Evolutionary conservation across 2,113 vertebrate genomes (phyloP).

Genomic region (Xerus inauris): DNA sequence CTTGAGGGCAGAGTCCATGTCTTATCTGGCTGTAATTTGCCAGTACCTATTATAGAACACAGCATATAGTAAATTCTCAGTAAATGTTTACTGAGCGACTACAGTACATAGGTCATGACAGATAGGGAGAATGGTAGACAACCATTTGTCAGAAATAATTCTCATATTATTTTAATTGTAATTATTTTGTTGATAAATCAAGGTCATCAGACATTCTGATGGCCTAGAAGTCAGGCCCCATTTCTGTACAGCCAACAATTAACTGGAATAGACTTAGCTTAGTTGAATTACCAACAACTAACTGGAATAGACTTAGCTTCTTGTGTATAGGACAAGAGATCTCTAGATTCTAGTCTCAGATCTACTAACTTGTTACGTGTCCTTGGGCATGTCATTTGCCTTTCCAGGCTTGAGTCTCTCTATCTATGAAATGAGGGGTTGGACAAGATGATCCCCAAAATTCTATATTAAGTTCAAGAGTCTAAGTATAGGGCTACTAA

Average conservation of each 20-base stretch:
- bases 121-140: conserved; percentile 40
- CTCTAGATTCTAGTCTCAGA: neutral
- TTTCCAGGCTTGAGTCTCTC: conserved; percentile 55
- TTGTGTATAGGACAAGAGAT: neutral
- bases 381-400: conserved; percentile 72
- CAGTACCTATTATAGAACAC: neutral
- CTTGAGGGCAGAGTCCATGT: conserved; percentile 60
- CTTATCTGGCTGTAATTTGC: neutral
- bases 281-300: neutral
- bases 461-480: conserved; percentile 27
- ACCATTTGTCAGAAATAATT: neutral
- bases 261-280: neutral
- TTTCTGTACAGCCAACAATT: neutral
- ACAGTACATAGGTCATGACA: neutral
- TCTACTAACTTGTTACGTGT: conserved; percentile 20
- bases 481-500: conserved; percentile 38
- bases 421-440: conserved; percentile 69
- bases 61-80: neutral
- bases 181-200: conserved; percentile 5
- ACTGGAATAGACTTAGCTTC: neutral
- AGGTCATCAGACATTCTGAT: neutral
- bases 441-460: conserved; percentile 76
- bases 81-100: neutral
- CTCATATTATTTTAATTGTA: conserved; percentile 1
- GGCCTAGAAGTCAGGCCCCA: neutral